Percentiles rank a stretch among this genome's conserved stretches.
Evolutionary conservation across 30 jellyfish, hydroid and myxozoan genomes (phyloP).

Genomic region (Aurelia sp.): DNA sequence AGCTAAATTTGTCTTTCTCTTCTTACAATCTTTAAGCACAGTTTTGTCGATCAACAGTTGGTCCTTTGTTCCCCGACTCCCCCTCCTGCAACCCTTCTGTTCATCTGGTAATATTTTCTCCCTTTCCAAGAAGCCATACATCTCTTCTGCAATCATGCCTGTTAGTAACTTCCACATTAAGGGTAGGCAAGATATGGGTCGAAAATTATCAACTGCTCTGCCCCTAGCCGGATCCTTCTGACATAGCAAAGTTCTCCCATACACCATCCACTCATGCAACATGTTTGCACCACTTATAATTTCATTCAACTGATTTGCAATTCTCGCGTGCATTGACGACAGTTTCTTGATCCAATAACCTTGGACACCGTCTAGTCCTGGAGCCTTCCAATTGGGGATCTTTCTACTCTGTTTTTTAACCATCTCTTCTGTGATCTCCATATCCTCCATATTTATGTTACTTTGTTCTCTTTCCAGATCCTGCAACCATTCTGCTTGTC

Average conservation of each 20-base stretch:
- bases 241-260: slow-evolving; percentile 19
- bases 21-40: slow-evolving; percentile 13
- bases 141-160: background rate
- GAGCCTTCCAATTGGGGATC: too few species aligned
- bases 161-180: background rate
- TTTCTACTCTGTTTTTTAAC: too few species aligned
- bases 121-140: background rate
- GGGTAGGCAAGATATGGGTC: background rate
- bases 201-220: slow-evolving; percentile 13
- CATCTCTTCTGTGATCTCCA: too few species aligned
- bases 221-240: slow-evolving; percentile 27
- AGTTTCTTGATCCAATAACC: slow-evolving; percentile 15
- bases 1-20: background rate
- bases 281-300: background rate
- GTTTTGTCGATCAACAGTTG: background rate
- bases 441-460: too few species aligned
- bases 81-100: background rate
- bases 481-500: too few species aligned
- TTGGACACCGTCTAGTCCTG: background rate
- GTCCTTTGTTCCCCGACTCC: background rate
- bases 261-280: slow-evolving; percentile 11
- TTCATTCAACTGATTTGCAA: slow-evolving; percentile 4
- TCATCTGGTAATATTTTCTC: background rate
- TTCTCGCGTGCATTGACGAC: slow-evolving; percentile 24
- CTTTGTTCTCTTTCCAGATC: too few species aligned